A percentile compares a stretch with the other conserved stretches of the same genome.
phyloP scores from a whole-genome alignment of 2,797 vertebrate genomes.

The Propithecus deckenii region DNA sequence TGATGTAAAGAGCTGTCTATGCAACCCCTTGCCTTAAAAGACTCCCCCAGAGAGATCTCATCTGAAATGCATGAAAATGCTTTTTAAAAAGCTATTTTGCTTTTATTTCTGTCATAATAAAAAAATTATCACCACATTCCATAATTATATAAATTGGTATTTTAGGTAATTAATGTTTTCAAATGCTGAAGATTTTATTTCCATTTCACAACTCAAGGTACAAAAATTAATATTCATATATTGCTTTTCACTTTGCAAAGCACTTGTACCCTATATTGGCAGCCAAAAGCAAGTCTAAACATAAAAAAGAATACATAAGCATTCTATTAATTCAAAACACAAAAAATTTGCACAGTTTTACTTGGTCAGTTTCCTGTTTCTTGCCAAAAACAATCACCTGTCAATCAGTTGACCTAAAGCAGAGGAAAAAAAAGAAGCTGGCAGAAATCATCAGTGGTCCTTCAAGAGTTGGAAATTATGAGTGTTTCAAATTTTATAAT shows the following conservation, averaged over 20 bases:
- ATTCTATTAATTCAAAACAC: neutral
- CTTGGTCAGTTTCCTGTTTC: slow-evolving; percentile 1
- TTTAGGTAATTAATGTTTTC: slow-evolving; percentile 56
- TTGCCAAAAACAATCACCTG: slow-evolving; percentile 23
- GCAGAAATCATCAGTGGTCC: neutral
- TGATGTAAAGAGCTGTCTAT: too few relatives aligned
- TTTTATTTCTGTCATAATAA: neutral
- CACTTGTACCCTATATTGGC: neutral
- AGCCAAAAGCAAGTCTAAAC: slow-evolving; percentile 44
- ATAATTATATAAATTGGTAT: slow-evolving; percentile 42
- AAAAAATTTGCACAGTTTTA: neutral
- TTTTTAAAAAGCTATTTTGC: too few relatives aligned
- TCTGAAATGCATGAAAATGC: too few relatives aligned
- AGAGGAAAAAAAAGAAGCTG: neutral
- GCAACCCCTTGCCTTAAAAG: too few relatives aligned
- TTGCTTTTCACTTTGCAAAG: neutral
- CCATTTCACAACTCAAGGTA: too few relatives aligned
- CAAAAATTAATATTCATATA: neutral
- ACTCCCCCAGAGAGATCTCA: too few relatives aligned
- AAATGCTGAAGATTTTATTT: neutral
- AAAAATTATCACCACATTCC: slow-evolving; percentile 70
- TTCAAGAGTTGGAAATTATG: neutral
- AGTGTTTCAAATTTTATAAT: slow-evolving; percentile 13
- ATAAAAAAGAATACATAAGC: neutral
- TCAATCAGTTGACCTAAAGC: neutral